phyloP scores from a whole-genome alignment of 2,888 invertebrate genomes.

The Drosophila kanekoi region DNA sequence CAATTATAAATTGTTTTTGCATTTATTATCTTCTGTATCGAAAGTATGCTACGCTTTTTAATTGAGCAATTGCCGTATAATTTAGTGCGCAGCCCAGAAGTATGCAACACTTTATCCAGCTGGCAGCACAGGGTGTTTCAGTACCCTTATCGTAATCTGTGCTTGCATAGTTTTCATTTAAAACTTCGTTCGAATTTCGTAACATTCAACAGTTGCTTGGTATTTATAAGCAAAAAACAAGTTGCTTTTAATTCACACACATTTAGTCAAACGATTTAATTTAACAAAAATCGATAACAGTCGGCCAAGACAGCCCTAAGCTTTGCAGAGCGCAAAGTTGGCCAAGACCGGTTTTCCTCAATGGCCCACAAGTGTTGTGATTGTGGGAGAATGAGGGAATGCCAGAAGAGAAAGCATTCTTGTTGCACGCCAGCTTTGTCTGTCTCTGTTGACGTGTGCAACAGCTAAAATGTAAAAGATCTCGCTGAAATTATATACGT shows the following conservation, averaged over 20 bases:
- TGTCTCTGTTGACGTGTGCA: conserved; percentile 71
- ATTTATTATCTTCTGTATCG: not conserved
- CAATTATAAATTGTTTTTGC: no score
- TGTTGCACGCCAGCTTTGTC: conserved; percentile 14
- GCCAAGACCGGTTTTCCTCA: conserved; percentile 57
- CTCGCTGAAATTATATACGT: no score
- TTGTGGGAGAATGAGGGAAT: conserved; percentile 49
- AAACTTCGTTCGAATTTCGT: no score
- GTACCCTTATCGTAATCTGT: not conserved
- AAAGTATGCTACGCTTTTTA: not conserved
- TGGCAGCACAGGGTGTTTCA: conserved; percentile 1
- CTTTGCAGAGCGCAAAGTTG: conserved; percentile 26
- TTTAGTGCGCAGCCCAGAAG: not conserved
- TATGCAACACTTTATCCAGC: not conserved
- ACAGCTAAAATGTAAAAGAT: conserved; percentile 38
- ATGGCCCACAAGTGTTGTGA: conserved; percentile 40
- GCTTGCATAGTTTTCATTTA: not conserved
- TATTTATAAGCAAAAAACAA: not conserved
- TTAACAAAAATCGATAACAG: conserved; percentile 34
- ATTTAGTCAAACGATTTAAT: not conserved
- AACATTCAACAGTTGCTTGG: no score
- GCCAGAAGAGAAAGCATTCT: conserved; percentile 72
- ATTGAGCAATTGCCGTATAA: not conserved
- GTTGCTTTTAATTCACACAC: not conserved
- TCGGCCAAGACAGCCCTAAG: conserved; percentile 16